Evolutionary conservation across 2,797 vertebrate genomes (phyloP).

Genomic region (Dallia pectoralis): DNA sequence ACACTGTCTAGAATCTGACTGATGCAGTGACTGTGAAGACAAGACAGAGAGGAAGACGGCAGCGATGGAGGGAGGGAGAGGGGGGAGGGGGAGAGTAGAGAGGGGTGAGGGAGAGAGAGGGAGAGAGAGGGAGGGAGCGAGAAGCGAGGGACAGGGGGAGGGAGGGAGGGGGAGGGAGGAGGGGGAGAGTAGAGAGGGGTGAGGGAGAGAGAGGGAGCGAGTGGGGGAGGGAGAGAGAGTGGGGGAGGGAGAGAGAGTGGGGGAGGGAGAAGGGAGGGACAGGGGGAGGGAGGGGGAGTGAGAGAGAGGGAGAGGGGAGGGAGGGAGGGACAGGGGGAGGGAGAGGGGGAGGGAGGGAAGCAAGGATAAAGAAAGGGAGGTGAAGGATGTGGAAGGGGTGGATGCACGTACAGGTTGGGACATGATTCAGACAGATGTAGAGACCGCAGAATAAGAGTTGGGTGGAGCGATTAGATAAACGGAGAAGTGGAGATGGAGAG

Average conservation of each 20-base stretch:
- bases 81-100: conserved; percentile 30
- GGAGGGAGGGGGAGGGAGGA: conserved; percentile 13
- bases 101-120: conserved; percentile 17
- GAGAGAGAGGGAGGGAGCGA: conserved; percentile 14
- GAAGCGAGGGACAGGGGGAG: conserved; percentile 18
- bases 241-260: conserved; percentile 6
- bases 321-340: too few relatives aligned
- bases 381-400: conserved; percentile 14
- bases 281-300: too few relatives aligned
- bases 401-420: neutral
- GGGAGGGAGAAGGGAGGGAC: conserved; percentile 12
- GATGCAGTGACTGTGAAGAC: conserved; percentile 85
- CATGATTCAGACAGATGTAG: neutral
- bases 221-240: conserved; percentile 19
- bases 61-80: too few relatives aligned
- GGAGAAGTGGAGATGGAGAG: neutral
- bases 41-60: conserved; percentile 62
- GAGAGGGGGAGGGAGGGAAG: too few relatives aligned
- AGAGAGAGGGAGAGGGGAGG: too few relatives aligned
- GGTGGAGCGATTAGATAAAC: neutral
- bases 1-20: conserved; percentile 90
- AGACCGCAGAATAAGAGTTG: neutral
- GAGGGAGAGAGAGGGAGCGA: conserved; percentile 19
- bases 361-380: too few relatives aligned
- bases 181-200: conserved; percentile 17